Percentiles rank a stretch among this genome's conserved stretches.
phyloP scores from a whole-genome alignment of 2,888 invertebrate genomes.

The Stenoptilia bipunctidactyla region DNA sequence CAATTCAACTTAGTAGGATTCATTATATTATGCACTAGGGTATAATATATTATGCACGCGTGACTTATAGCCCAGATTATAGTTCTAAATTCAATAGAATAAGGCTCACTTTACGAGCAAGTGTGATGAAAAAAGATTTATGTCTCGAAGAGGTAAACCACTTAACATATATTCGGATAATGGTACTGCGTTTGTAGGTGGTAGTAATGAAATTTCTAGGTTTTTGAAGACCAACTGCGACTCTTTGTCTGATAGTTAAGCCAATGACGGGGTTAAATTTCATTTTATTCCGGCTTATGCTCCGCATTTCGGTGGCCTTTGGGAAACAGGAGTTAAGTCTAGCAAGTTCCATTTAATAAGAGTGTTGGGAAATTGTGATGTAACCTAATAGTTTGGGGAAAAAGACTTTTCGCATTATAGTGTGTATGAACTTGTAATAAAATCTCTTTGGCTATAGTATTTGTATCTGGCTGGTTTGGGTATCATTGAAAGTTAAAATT shows the following conservation, averaged over 20 bases:
- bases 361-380: constrained; percentile 14
- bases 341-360: constrained; percentile 8
- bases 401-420: no score
- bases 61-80: no score
- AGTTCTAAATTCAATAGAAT: no score
- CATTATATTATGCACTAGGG: no score
- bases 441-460: no score
- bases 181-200: constrained; percentile 11
- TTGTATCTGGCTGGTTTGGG: no score
- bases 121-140: constrained; percentile 10
- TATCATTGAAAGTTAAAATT: no score
- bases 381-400: constrained; percentile 14
- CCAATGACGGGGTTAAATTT: constrained; percentile 11
- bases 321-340: constrained; percentile 14
- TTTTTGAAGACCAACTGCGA: constrained; percentile 7
- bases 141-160: constrained; percentile 13
- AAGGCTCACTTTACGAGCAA: no score
- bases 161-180: constrained; percentile 11
- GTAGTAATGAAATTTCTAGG: constrained; percentile 6
- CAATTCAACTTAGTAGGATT: no score
- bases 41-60: no score
- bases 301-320: constrained; percentile 12
- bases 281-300: constrained; percentile 13
- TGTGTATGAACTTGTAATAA: no score
- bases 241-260: constrained; percentile 3